Evolutionary conservation across 2,797 vertebrate species (phyloP).

Genomic region (Sebastes kiyomatsui): DNA sequence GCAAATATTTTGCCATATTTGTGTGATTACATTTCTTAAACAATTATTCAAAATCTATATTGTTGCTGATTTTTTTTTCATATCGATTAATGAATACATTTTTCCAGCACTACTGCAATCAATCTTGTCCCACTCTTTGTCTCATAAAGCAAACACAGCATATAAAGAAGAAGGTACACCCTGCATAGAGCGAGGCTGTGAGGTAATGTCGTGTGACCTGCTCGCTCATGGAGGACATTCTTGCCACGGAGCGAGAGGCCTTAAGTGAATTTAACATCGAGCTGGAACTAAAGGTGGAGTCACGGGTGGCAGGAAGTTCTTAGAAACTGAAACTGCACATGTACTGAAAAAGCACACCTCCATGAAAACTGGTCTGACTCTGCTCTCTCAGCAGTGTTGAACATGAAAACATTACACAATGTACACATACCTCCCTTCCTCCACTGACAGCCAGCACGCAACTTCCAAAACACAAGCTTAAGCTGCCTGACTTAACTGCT

Average conservation of each 20-base stretch:
- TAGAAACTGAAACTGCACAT: conserved; percentile 20
- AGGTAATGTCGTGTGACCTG: conserved; percentile 7
- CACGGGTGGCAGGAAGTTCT: background rate
- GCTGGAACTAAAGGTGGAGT: conserved; percentile 15
- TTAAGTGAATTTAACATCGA: conserved; percentile 19
- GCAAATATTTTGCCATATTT: background rate
- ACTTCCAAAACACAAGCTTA: conserved; percentile 33
- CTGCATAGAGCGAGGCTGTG: background rate
- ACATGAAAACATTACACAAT: conserved; percentile 67
- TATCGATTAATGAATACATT: too few species aligned
- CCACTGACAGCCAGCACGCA: background rate
- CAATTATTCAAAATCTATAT: background rate
- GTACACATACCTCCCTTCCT: conserved; percentile 11
- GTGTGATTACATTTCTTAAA: background rate
- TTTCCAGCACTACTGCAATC: too few species aligned
- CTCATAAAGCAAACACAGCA: background rate
- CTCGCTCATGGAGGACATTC: background rate
- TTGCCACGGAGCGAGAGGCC: background rate
- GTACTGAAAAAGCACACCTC: conserved; percentile 5
- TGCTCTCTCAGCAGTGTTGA: conserved; percentile 50
- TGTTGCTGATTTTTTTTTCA: too few species aligned
- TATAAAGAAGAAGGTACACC: background rate
- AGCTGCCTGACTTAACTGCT: conserved; percentile 17
- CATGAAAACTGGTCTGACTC: conserved; percentile 53
- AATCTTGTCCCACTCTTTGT: background rate